These are phyloP conservation scores for Psittacus erithacus DNA, from an alignment of 2,113 vertebrate genomes.

Conservation along the genomic window DNA sequence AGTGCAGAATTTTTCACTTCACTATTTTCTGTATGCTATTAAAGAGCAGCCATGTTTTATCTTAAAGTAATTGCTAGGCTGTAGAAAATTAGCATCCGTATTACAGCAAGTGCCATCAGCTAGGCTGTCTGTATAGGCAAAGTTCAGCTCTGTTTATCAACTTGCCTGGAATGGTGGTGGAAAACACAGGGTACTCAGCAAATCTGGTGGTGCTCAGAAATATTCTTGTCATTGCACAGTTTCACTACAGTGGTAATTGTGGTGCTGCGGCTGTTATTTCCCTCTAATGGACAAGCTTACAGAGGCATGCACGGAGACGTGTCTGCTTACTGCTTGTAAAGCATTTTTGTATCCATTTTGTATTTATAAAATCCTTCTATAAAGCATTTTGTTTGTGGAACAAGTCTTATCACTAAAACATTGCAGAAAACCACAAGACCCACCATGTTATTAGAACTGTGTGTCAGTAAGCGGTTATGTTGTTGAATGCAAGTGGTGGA, in stretches of 20 bases:
- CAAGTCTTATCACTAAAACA: background rate
- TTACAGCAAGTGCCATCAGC: background rate
- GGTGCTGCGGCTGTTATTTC: background rate
- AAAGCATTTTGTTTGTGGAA: background rate
- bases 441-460: background rate
- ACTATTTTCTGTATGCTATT: background rate
- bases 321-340: background rate
- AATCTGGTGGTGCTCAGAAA: background rate
- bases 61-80: background rate
- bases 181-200: background rate
- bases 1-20: background rate
- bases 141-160: background rate
- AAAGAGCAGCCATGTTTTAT: background rate
- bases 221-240: background rate
- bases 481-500: background rate
- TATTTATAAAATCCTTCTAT: background rate
- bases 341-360: background rate
- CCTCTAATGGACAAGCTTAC: background rate
- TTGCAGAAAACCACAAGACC: background rate
- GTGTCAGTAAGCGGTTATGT: background rate
- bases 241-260: rapidly evolving
- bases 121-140: background rate
- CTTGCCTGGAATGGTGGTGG: background rate
- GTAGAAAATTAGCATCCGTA: background rate
- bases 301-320: background rate